phyloP scores from a whole-genome alignment of 2,113 vertebrate species.

The Tragelaphus strepsiceros region DNA sequence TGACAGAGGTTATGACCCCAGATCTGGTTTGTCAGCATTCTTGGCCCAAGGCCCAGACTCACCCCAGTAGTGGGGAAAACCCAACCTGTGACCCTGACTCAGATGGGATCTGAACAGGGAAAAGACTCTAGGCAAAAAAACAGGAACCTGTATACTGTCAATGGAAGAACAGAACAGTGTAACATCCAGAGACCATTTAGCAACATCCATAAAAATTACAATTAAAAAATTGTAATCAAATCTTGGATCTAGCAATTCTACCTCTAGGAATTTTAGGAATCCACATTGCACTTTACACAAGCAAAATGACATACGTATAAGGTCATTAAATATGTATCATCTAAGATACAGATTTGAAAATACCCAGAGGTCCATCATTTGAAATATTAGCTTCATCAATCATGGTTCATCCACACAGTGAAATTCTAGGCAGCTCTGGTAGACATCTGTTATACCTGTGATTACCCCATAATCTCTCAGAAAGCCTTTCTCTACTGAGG shows the following conservation, averaged over 20 bases:
- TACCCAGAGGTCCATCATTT: background rate
- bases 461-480: background rate
- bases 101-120: background rate
- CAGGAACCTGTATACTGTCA: background rate
- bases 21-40: slow-evolving; percentile 21
- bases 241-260: slow-evolving; percentile 4
- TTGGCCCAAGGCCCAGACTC: background rate
- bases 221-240: background rate
- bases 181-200: background rate
- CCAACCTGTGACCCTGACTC: background rate
- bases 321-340: background rate
- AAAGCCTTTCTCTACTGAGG: background rate
- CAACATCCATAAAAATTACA: background rate
- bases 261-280: slow-evolving; percentile 26
- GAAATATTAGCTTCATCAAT: background rate
- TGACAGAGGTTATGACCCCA: background rate
- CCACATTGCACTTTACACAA: slow-evolving; percentile 26
- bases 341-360: slow-evolving; percentile 17
- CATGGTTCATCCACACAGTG: background rate
- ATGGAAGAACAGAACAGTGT: background rate
- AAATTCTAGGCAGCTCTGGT: slow-evolving; percentile 13
- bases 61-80: background rate
- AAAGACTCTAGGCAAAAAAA: background rate
- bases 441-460: background rate
- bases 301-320: slow-evolving; percentile 1